Base-by-base conservation (phyloP, 2,797 vertebrate species). In the Hoplostethus mediterraneus region DNA sequence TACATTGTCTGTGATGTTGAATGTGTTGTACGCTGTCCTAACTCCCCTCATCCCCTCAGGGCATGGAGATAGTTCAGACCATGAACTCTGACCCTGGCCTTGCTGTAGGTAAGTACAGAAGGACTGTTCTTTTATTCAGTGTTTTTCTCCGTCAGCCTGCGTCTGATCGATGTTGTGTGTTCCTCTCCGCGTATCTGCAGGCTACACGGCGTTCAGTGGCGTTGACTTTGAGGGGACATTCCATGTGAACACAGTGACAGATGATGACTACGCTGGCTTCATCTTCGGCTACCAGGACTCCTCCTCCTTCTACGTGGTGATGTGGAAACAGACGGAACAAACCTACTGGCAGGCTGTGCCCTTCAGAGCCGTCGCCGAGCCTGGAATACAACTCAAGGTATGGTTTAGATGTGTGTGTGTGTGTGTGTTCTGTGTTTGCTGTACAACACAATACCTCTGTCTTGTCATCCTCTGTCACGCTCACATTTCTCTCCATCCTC, bases 301-400 rank as follows among this genome's bases (percentile, higher is more conserved):
- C 7, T 98, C 97, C 49, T 99, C 97, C 72, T 99, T 99, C 92
- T 99, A 99, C 0, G 98, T 98, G 76, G 98, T 99, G 60, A 99
- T 99, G 98, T 99, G 98, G 98, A 99, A 99, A 82, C 98, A 99
- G 92, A 99, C 98, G 0, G 98, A 99, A 38, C 98, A 99, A 91
- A 99, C 98, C 0, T 99, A 99, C 87, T 99, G 98, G 98, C 98
- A 99, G 88, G 97, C 97, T 0, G 96, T 97, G 0, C 98, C 98
- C 0, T 99, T 99, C 93, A 93, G 98, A 75, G 98, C 98, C 0
- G 98, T 99, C 0, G 98, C 98, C 9, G 97, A 99, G 67, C 98
- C 98, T 0, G 98, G 98, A 74, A 99, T 99, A 90, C 98, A 99
- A 75, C 96, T 99, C 16, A 99, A 99, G 97, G 98, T 98, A 90